Percentiles rank a stretch among this genome's conserved stretches.
These are phyloP conservation scores for Halichoerus grypus DNA, from an alignment of 2,113 vertebrate species.

Conservation along the genomic window DNA sequence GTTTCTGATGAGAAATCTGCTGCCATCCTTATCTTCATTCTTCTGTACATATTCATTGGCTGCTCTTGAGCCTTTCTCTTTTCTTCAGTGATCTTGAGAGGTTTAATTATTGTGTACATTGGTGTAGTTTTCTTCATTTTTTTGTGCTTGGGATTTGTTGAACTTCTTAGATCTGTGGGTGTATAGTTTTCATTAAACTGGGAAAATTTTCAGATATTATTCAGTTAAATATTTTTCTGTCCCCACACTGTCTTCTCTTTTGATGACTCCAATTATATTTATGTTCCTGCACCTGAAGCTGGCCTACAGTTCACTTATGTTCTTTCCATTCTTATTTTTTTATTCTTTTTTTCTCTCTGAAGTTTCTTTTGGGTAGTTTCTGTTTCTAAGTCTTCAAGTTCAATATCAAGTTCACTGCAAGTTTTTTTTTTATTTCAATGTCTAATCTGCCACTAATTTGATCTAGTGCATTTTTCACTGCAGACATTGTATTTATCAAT, in stretches of 20 bases:
- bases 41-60: accelerated
- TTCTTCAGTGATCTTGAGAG: too few relatives aligned
- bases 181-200: neutral
- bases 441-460: neutral
- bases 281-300: accelerated
- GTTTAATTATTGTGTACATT: accelerated
- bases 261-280: neutral
- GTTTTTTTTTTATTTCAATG: neutral
- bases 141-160: neutral
- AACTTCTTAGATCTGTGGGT: neutral
- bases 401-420: neutral
- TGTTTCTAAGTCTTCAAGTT: neutral
- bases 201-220: neutral
- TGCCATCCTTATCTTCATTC: accelerated
- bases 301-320: accelerated
- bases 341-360: neutral
- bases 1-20: neutral
- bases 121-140: accelerated
- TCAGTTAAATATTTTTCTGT: neutral
- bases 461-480: neutral
- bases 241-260: accelerated
- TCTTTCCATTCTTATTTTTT: neutral
- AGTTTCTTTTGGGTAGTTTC: neutral
- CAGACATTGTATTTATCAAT: neutral
- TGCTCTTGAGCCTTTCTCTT: accelerated